These are phyloP conservation scores for Myotis yumanensis DNA, from an alignment of 2,113 vertebrate genomes.

Conservation along the genomic window DNA sequence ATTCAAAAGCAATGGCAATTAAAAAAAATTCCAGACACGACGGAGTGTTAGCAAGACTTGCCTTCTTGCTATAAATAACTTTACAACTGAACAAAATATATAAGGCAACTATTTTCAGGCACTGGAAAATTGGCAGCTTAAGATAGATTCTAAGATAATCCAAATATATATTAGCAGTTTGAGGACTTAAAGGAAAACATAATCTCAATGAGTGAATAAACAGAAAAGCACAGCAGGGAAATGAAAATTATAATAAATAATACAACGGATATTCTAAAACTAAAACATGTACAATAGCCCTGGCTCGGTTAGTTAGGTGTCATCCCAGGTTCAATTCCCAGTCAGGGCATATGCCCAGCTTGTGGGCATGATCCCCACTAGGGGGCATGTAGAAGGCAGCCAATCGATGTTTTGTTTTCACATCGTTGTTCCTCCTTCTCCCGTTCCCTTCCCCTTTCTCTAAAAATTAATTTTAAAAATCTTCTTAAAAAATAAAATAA, in stretches of 20 bases:
- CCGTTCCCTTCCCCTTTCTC: not conserved
- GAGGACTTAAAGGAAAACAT: not conserved
- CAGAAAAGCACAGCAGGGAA: not conserved
- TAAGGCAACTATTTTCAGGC: not conserved
- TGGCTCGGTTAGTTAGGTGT: not conserved
- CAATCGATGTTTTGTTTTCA: not conserved
- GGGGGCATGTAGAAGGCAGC: not conserved
- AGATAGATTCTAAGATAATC: not conserved
- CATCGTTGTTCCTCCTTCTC: not conserved
- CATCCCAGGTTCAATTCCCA: not conserved
- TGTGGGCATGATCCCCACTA: not conserved
- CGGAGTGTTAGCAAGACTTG: not conserved
- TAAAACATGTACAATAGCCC: not conserved
- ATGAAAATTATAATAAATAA: not conserved
- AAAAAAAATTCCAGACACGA: slow-evolving; percentile 4
- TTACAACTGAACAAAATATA: not conserved
- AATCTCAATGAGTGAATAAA: not conserved
- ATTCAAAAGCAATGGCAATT: not conserved
- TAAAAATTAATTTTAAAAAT: too few species aligned
- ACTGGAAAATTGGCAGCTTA: not conserved
- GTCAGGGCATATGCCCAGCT: not conserved
- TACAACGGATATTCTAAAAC: not conserved
- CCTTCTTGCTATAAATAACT: not conserved
- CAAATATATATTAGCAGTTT: not conserved
- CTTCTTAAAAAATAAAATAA: not conserved